These are phyloP conservation scores for Diorhabda sublineata DNA, from an alignment of 1,140 invertebrate genomes.

Conservation along the genomic window DNA sequence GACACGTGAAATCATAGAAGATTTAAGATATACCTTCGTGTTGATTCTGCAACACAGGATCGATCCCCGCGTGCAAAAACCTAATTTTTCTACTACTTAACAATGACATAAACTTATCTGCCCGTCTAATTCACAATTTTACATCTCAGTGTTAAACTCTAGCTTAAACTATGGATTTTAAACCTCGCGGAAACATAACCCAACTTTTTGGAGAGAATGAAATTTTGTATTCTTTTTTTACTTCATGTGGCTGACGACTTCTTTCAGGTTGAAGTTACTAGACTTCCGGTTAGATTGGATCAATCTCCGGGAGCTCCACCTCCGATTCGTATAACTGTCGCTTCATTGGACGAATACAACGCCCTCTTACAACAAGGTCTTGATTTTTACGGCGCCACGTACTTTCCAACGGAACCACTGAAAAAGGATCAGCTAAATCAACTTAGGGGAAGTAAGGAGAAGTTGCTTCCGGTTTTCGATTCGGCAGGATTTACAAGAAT, in stretches of 20 bases:
- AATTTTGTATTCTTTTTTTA: no score
- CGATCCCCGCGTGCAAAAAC: no score
- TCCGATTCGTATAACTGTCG: constrained; percentile 69
- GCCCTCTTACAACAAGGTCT: constrained; percentile 73
- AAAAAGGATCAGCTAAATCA: constrained; percentile 53
- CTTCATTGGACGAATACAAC: constrained; percentile 75
- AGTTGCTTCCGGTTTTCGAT: constrained; percentile 76
- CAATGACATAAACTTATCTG: no score
- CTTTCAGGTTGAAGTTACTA: constrained; percentile 50
- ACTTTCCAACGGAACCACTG: constrained; percentile 75
- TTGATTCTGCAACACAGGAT: no score
- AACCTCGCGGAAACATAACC: no score
- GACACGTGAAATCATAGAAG: no score
- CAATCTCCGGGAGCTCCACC: constrained; percentile 51
- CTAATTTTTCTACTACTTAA: no score
- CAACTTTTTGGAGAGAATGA: no score
- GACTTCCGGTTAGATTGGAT: constrained; percentile 49
- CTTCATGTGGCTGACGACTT: background rate
- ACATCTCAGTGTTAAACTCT: no score
- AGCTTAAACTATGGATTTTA: no score
- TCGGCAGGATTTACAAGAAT: constrained; percentile 74
- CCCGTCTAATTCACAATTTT: no score
- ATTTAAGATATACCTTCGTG: no score
- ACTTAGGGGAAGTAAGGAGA: constrained; percentile 63
- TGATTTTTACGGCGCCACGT: constrained; percentile 81